phyloP scores from a whole-genome alignment of 2,888 invertebrate genomes.

The Habrosyne pyritoides region DNA sequence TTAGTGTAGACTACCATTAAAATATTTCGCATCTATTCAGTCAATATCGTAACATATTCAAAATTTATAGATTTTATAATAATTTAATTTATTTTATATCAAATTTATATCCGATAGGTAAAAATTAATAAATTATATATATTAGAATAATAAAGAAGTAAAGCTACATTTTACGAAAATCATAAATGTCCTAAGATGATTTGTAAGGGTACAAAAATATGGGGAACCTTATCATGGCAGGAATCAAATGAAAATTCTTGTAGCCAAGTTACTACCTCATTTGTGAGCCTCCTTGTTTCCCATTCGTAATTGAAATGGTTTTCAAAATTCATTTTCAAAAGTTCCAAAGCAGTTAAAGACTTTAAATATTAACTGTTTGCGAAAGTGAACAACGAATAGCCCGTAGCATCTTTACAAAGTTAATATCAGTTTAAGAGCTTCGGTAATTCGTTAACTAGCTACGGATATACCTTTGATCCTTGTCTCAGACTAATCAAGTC shows the following conservation, averaged over 20 bases:
- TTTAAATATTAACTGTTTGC: constrained; percentile 3
- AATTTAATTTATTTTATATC: too few relatives aligned
- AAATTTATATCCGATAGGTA: too few relatives aligned
- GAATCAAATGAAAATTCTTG: constrained; percentile 4
- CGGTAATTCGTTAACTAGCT: constrained; percentile 37
- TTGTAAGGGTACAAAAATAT: constrained; percentile 5
- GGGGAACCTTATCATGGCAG: constrained; percentile 3
- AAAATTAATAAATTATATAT: too few relatives aligned
- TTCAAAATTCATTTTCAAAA: not conserved
- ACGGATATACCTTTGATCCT: constrained; percentile 46
- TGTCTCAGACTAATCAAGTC: constrained; percentile 40
- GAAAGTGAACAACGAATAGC: constrained; percentile 21
- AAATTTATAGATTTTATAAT: too few relatives aligned
- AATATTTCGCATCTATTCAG: too few relatives aligned
- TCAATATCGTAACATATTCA: too few relatives aligned
- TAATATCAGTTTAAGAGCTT: constrained; percentile 34
- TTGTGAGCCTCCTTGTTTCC: not conserved
- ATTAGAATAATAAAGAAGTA: not conserved
- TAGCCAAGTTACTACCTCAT: not conserved
- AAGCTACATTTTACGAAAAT: constrained; percentile 3
- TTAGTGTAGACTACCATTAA: too few relatives aligned
- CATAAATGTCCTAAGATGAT: constrained; percentile 2
- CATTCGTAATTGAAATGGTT: constrained; percentile 1
- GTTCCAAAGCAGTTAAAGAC: not conserved
- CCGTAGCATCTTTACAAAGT: constrained; percentile 24